Base-by-base conservation (phyloP, 2,113 vertebrate genomes). In the Muntiacus muntjak region DNA sequence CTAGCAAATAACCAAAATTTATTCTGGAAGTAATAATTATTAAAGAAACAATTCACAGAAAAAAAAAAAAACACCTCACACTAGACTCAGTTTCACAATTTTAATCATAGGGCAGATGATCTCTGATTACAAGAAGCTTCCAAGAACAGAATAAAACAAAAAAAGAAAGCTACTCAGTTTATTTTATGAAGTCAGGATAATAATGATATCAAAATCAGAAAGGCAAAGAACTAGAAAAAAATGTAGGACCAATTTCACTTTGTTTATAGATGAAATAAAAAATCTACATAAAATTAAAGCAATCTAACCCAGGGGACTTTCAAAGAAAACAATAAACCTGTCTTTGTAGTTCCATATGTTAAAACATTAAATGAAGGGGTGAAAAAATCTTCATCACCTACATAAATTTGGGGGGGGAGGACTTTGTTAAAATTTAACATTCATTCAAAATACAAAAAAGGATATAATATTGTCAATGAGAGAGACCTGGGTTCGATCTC, bases 1-100 rank as follows among this genome's bases (percentile, higher is more conserved):
- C 88, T 58, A 64, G 50, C 45, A 89, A 71, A 67, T 90, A 78
- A 84, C 17, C 45, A 89, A 97, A 95, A 89, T 82, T 86, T 95
- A 93, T 87, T 87, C 40, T 83, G 60, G 23, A 91, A 62, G 26
- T 30, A 94, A 89, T 45, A 79, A 84, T 84, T 57, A 76, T n/a
- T 87, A 86, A 87, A 36, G 19, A 96, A 90, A 87, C 16, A 94
- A 95, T 13, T 67, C 19, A 82, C 21, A 82, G n/a, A 25, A 10
- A 82, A 71, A 50, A 47, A 26, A 54, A 91, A 83, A 94, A 87
- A 79, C n/a, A 1, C 5, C 79, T 71, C 81, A 78, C 4, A 55
- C 15, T 47, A 95, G 15, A 85, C 17, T 78, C 60, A 83, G 50
- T 55, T 92, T 79, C 50, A 94, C 89, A 89, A 54, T 78, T 84